Evolutionary conservation across 2,797 vertebrate genomes (phyloP).

Genomic region (Hylomyscus alleni): DNA sequence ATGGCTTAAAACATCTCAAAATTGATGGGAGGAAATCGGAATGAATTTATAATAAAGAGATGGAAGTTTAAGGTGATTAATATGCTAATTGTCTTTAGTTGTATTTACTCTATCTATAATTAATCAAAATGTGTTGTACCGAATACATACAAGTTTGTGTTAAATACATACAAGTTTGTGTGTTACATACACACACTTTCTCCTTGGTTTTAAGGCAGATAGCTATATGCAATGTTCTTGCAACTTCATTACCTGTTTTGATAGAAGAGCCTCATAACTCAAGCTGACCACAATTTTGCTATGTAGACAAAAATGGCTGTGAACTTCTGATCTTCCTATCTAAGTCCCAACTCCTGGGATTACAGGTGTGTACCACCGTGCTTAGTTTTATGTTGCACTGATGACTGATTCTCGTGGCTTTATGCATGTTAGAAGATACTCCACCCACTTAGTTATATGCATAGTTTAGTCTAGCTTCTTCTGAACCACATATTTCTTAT

Average conservation of each 20-base stretch:
- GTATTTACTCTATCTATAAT: neutral
- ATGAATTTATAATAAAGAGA: neutral
- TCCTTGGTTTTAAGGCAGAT: neutral
- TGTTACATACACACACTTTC: too few relatives aligned
- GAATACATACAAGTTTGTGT: neutral
- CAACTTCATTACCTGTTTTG: neutral
- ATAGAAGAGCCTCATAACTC: neutral
- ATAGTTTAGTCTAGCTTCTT: neutral
- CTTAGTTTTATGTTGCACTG: neutral
- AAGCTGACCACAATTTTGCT: neutral
- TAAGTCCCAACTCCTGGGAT: neutral
- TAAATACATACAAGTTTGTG: too few relatives aligned
- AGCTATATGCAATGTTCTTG: neutral
- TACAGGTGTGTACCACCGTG: too few relatives aligned
- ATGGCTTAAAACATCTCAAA: neutral
- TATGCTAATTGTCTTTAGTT: neutral
- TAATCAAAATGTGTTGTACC: neutral
- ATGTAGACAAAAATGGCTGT: neutral
- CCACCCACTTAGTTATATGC: too few relatives aligned
- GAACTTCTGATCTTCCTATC: neutral
- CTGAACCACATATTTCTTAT: rapidly evolving
- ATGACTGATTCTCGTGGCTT: neutral
- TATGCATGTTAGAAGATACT: neutral
- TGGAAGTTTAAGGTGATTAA: neutral
- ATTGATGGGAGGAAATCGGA: neutral